Base-by-base conservation (phyloP, 2,888 invertebrate genomes). In the Azorinus chamasolen region DNA sequence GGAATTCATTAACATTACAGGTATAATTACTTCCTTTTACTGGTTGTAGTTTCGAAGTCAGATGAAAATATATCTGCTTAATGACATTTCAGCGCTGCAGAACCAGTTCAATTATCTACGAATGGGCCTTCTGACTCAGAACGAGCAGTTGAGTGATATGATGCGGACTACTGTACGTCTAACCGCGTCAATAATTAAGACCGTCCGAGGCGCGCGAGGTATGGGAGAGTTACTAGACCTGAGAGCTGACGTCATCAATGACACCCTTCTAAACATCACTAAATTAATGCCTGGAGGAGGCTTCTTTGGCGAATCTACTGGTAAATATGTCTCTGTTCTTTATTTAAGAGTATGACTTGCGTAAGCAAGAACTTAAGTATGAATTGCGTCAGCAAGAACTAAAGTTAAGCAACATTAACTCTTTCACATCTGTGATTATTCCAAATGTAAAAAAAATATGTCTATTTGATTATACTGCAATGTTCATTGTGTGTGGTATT, bases 71-170 rank as follows among this genome's bases (percentile, higher is more conserved):
- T n/a, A n/a, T n/a, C n/a, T n/a, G n/a, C n/a, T n/a, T n/a, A n/a
- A n/a, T n/a, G n/a, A n/a, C n/a, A n/a, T 87, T 50, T 83, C 87
- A 12, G 87, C 89, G 12, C 71, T 89, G 53, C 83, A 82, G 25
- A 89, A 88, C 70, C 89, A 89, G 76, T 89, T 88, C 69, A 88
- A 85, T 41, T 89, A 87, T 71, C 83, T 89, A 58, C 79, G 87
- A 18, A 87, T 86, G 72, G 88, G 86, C 22, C 83, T 89, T 12
- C 51, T 88, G 45, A 78, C 87, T 3, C 85, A 87, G 59, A 89
- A 88, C 72, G 80, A 79, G 3, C 88, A 89, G 54, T 74, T 89
- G 73, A 83, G 70, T 43, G 84, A 83, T 37, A 59, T 89, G 50
- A 83, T 89, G 5, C 62, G 83, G 25, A 82, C 83, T 6, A 70